These are phyloP conservation scores for Trematocara zebra DNA, from an alignment of 2,113 vertebrate genomes.

Conservation along the genomic window DNA sequence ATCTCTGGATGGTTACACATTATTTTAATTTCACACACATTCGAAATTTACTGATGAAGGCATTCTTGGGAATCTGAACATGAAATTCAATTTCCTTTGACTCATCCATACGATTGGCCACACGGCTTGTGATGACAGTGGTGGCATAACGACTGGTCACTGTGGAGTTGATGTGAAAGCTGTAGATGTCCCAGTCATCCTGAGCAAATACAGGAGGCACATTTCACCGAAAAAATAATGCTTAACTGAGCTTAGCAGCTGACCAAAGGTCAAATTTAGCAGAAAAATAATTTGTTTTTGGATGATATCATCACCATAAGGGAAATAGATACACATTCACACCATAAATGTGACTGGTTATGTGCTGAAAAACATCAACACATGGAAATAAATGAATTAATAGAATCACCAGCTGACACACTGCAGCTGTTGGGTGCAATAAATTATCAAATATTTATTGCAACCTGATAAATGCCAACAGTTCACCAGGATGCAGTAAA, in stretches of 20 bases:
- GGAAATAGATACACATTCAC: background rate
- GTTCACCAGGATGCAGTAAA: background rate
- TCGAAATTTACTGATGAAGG: constrained; percentile 91
- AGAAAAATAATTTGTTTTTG: background rate
- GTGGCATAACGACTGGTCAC: too few relatives aligned
- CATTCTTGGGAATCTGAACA: constrained; percentile 69
- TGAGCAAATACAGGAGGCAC: background rate
- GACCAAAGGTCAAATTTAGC: background rate
- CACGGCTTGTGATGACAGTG: too few relatives aligned
- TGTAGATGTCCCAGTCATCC: too few relatives aligned
- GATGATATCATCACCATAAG: background rate
- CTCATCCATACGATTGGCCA: too few relatives aligned
- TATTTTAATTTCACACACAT: constrained; percentile 73
- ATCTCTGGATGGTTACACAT: accelerated
- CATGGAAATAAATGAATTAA: background rate
- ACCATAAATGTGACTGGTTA: background rate
- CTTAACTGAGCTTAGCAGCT: background rate
- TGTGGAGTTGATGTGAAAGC: too few relatives aligned
- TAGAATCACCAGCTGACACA: background rate
- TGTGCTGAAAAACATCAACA: background rate
- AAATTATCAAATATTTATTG: background rate
- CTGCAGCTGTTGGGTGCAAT: background rate
- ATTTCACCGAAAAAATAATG: background rate
- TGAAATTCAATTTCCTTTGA: too few relatives aligned
- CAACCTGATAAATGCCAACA: background rate